Conservation (phyloP, 2,113 vertebrate species). For the Pithys albifrons region DNA sequence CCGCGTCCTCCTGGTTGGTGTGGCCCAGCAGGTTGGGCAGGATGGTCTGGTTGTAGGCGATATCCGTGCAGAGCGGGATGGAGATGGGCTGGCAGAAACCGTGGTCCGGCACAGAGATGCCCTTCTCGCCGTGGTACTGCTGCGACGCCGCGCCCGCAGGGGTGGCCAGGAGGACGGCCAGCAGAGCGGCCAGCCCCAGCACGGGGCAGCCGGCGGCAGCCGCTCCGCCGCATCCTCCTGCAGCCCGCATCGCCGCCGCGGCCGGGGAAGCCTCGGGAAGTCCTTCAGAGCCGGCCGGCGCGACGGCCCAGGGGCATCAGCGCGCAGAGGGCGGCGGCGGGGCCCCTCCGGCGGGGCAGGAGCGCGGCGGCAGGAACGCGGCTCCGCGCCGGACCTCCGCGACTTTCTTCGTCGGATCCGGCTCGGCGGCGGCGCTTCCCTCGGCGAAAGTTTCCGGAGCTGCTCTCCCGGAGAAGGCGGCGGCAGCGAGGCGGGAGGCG, state of each 20-base stretch:
- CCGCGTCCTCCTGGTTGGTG: slow-evolving; percentile 93
- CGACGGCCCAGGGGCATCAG: slow-evolving; percentile 50
- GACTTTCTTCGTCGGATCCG: not conserved
- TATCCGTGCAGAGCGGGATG: slow-evolving; percentile 93
- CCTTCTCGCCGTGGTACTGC: slow-evolving; percentile 87
- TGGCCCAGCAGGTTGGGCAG: slow-evolving; percentile 94
- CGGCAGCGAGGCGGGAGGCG: not conserved
- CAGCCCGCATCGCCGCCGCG: not conserved
- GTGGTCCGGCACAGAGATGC: slow-evolving; percentile 89
- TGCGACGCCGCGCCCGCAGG: slow-evolving; percentile 35
- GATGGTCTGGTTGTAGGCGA: slow-evolving; percentile 95
- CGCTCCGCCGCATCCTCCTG: not conserved
- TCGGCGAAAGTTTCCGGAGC: slow-evolving; percentile 59
- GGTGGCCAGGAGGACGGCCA: slow-evolving; percentile 51
- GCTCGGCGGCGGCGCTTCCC: not conserved
- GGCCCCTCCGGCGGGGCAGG: not conserved
- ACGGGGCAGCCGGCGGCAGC: not conserved
- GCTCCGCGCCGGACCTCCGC: not conserved
- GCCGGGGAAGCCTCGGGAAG: not conserved
- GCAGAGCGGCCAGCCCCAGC: slow-evolving; percentile 43
- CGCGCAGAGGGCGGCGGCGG: not conserved
- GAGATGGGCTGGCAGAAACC: slow-evolving; percentile 95
- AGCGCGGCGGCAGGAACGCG: not conserved
- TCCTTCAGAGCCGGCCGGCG: slow-evolving; percentile 8
- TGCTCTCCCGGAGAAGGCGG: not conserved